Percentiles rank a stretch among this genome's conserved stretches.
Conservation (phyloP, 2,888 invertebrate species). For the Eudasyphora cyanicolor region DNA sequence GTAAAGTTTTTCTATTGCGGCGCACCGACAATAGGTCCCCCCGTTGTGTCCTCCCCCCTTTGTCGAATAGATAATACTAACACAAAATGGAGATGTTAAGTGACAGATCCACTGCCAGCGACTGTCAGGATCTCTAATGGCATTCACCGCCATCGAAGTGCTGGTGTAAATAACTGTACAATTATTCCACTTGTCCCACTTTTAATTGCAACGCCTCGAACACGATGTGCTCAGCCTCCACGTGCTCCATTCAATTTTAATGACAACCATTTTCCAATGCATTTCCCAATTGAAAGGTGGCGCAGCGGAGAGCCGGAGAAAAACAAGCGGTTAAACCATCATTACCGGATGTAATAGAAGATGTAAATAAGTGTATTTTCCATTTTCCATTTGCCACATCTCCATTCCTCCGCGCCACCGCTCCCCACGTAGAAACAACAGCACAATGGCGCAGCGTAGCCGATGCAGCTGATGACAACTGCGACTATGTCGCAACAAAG, state of each 20-base stretch:
- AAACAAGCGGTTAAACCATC: conserved; percentile 36
- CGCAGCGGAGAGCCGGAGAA: neutral
- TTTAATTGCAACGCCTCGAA: conserved; percentile 2
- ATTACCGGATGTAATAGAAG: conserved; percentile 49
- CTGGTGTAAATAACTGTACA: neutral
- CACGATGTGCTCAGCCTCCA: neutral
- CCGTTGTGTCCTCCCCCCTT: too few relatives aligned
- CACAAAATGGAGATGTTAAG: too few relatives aligned
- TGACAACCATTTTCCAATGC: conserved; percentile 47
- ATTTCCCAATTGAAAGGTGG: neutral
- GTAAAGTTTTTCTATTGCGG: too few relatives aligned
- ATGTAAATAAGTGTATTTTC: conserved; percentile 47
- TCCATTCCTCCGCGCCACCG: too few relatives aligned
- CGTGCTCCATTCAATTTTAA: conserved; percentile 18
- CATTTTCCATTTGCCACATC: too few relatives aligned
- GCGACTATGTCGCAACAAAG: conserved; percentile 12
- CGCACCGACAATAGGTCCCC: too few relatives aligned
- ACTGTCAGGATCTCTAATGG: too few relatives aligned
- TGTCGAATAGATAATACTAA: too few relatives aligned
- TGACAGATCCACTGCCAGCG: too few relatives aligned
- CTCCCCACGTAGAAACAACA: neutral
- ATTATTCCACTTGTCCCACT: conserved; percentile 10
- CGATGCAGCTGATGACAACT: conserved; percentile 6
- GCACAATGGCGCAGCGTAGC: conserved; percentile 8
- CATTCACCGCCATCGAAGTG: neutral